Evolutionary conservation across 2,797 vertebrate genomes (phyloP).

Genomic region (Myotis pilosus): DNA sequence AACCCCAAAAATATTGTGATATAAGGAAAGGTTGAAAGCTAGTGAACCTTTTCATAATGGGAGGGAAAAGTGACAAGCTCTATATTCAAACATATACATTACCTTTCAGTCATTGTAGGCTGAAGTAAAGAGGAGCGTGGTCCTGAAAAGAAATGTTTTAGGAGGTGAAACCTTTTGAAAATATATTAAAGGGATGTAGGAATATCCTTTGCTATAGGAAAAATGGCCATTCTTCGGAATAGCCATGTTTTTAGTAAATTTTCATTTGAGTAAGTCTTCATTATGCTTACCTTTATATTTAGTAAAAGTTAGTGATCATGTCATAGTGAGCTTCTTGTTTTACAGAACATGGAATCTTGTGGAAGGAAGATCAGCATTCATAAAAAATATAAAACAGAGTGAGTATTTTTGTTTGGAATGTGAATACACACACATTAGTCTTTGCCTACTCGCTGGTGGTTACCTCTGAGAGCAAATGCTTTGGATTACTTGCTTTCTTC

Average conservation of each 20-base stretch:
- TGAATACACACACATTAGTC: background rate
- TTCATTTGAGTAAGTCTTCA: background rate
- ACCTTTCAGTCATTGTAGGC: background rate
- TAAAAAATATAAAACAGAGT: slow-evolving; percentile 98
- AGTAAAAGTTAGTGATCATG: background rate
- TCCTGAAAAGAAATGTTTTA: background rate
- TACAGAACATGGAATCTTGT: slow-evolving; percentile 98
- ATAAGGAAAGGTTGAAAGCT: background rate
- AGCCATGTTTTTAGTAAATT: background rate
- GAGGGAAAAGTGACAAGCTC: background rate
- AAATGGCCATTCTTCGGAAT: background rate
- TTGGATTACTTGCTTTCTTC: background rate
- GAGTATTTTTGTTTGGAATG: slow-evolving; percentile 78
- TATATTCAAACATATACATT: background rate
- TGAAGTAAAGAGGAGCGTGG: background rate
- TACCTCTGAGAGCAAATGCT: background rate
- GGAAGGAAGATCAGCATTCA: slow-evolving; percentile 94
- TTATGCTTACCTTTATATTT: background rate
- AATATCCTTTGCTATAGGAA: background rate
- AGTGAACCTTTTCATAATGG: background rate
- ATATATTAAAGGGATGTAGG: background rate
- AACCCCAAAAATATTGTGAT: background rate
- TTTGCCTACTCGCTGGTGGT: background rate
- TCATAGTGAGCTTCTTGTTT: slow-evolving; percentile 65
- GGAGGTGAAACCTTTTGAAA: background rate